Percentiles rank a stretch among this genome's conserved stretches.
phyloP scores from a whole-genome alignment of 2,113 vertebrate genomes.

The Monopterus albus region DNA sequence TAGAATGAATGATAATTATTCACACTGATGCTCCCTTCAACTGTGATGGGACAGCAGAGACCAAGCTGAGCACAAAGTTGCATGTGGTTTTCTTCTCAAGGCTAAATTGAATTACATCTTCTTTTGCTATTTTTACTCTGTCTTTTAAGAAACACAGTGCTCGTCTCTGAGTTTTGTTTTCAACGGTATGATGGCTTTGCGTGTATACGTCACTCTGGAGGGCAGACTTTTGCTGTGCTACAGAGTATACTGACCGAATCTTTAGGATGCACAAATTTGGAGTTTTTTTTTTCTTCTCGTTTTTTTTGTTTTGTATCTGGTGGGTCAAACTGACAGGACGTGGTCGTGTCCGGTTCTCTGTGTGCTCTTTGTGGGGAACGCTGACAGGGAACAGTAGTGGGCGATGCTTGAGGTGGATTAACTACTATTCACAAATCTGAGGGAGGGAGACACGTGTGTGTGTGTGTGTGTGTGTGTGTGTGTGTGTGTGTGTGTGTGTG shows the following conservation, averaged over 20 bases:
- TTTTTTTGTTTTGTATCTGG: neutral
- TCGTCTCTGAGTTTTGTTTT: constrained; percentile 47
- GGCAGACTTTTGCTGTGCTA: constrained; percentile 1
- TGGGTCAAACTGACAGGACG: constrained; percentile 9
- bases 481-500: too few relatives aligned
- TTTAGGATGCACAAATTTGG: neutral
- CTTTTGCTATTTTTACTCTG: constrained; percentile 42
- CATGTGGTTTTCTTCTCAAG: constrained; percentile 26
- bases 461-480: constrained; percentile 18
- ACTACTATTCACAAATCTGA: constrained; percentile 59
- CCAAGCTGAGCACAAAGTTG: constrained; percentile 15
- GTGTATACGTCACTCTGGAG: neutral
- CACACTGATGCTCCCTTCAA: neutral
- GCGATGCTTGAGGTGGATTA: constrained; percentile 55
- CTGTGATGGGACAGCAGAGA: constrained; percentile 15
- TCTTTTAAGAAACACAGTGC: neutral
- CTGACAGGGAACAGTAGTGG: constrained; percentile 33
- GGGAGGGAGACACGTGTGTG: constrained; percentile 38
- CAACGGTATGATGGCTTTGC: constrained; percentile 5
- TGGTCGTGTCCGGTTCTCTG: constrained; percentile 28
- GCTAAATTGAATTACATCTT: neutral
- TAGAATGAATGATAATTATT: neutral
- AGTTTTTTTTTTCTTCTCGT: neutral
- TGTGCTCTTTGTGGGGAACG: constrained; percentile 18
- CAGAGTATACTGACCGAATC: neutral